Percentiles rank a stretch among this genome's conserved stretches.
phyloP scores from a whole-genome alignment of 1,140 invertebrate species.

The Belonocnema kinseyi region DNA sequence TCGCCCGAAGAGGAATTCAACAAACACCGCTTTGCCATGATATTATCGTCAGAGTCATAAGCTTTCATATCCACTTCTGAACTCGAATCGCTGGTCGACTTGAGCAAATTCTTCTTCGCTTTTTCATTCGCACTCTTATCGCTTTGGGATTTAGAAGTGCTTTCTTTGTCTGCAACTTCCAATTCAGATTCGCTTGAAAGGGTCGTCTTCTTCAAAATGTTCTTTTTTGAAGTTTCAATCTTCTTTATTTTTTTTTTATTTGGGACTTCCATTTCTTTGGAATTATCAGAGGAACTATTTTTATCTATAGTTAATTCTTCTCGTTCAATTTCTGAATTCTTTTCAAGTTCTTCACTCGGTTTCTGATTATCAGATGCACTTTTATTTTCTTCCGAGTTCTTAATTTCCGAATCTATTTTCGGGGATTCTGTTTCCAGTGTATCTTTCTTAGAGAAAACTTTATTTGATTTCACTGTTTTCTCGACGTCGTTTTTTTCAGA shows the following conservation, averaged over 20 bases:
- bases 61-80: neutral
- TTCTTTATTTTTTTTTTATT: neutral
- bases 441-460: neutral
- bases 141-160: constrained; percentile 4
- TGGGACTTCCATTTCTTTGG: neutral
- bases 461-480: neutral
- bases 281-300: neutral
- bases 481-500: neutral
- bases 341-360: neutral
- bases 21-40: neutral
- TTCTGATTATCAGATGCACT: neutral
- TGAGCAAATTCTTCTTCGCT: constrained; percentile 17
- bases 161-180: neutral
- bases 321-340: neutral
- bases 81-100: neutral
- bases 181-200: constrained; percentile 17
- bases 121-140: neutral
- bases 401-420: neutral
- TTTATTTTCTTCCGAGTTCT: neutral
- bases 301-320: neutral
- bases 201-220: constrained; percentile 2
- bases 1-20: constrained; percentile 4
- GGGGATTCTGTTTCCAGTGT: neutral
- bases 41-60: neutral
- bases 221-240: constrained; percentile 14